Percentiles rank a stretch among this genome's conserved stretches.
Conservation (phyloP, 1,140 invertebrate genomes). For the Arion vulgaris region DNA sequence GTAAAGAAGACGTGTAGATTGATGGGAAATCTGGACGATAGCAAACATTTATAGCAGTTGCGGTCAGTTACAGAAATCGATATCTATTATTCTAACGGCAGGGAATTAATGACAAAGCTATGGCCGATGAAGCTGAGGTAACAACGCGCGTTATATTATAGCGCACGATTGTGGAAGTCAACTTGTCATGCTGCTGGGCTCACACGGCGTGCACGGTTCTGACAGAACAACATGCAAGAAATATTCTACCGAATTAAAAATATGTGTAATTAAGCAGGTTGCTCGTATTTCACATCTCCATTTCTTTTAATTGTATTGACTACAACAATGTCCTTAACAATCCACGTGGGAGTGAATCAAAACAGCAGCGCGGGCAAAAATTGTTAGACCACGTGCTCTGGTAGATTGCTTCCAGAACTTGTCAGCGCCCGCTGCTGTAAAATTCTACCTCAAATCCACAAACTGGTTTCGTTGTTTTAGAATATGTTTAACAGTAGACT, state of each 20-base stretch:
- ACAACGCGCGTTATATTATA: background rate
- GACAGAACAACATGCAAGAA: background rate
- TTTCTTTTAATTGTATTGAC: background rate
- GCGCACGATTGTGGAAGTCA: background rate
- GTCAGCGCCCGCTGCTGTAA: background rate
- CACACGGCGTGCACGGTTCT: background rate
- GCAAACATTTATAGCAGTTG: background rate
- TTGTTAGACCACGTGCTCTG: background rate
- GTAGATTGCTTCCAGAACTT: background rate
- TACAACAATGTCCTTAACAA: background rate
- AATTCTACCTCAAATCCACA: background rate
- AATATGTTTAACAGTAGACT: background rate
- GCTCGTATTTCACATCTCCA: background rate
- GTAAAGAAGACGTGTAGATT: background rate
- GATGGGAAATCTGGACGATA: background rate
- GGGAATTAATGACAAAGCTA: too few relatives aligned
- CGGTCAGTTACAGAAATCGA: background rate
- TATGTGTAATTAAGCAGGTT: background rate
- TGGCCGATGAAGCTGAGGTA: too few relatives aligned
- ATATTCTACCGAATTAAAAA: background rate
- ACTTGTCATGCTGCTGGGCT: background rate
- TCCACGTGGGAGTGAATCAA: background rate
- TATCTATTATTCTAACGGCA: too few relatives aligned
- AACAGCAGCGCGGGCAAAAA: background rate
- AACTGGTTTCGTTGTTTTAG: background rate